These are phyloP conservation scores for Clarias fuscus DNA, from an alignment of 2,797 vertebrate genomes.

Conservation along the genomic window DNA sequence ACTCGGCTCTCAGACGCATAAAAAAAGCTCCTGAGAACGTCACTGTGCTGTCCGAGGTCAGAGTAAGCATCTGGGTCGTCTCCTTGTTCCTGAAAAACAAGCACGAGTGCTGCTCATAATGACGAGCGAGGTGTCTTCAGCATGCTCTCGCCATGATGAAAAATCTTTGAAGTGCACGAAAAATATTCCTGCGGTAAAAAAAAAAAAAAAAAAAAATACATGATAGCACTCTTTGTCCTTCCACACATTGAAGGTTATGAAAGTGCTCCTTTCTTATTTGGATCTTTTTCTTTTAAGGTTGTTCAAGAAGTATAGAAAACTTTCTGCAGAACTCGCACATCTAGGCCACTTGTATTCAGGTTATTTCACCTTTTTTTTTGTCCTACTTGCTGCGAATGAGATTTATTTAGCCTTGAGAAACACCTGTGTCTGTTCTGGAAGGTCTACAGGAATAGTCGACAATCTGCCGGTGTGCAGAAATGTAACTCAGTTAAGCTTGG, in stretches of 20 bases:
- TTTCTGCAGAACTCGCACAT: constrained; percentile 3
- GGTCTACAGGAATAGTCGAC: not conserved
- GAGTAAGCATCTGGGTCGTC: constrained; percentile 19
- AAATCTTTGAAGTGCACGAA: constrained; percentile 34
- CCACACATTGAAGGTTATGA: constrained; percentile 15
- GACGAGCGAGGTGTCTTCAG: constrained; percentile 38
- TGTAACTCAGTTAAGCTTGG: constrained; percentile 5
- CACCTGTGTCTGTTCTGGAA: not conserved
- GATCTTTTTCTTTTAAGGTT: constrained; percentile 16
- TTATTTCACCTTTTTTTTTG: not conserved
- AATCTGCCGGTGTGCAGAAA: not conserved
- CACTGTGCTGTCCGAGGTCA: constrained; percentile 31
- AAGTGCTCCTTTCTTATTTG: not conserved
- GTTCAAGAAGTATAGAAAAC: not conserved
- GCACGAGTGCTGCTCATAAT: constrained; percentile 38
- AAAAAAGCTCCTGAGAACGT: constrained; percentile 7
- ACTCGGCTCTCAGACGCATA: not conserved
- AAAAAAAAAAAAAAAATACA: not conserved
- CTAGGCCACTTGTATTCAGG: constrained; percentile 22
- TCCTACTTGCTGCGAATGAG: not conserved
- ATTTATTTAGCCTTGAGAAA: constrained; percentile 19
- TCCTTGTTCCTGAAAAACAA: constrained; percentile 41
- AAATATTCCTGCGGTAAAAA: constrained; percentile 39
- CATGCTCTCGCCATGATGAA: constrained; percentile 45
- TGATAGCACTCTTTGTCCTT: constrained; percentile 28